Base-by-base conservation (phyloP, 2,113 vertebrate genomes). In the Ageneiosus marmoratus region DNA sequence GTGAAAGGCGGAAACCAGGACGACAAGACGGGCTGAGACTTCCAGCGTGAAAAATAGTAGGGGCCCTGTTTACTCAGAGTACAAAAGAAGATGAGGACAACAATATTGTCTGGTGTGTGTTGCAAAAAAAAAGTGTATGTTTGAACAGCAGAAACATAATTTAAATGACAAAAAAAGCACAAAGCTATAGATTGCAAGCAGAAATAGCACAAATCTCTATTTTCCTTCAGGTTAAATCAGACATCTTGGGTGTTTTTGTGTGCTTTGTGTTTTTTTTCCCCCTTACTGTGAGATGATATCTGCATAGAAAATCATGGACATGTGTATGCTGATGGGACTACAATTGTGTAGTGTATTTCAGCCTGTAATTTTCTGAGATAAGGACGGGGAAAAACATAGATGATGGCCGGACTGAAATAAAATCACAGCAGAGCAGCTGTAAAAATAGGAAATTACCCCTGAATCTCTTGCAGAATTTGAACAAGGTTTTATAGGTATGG, bases 11-110 rank as follows among this genome's bases (percentile, higher is more conserved):
- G 46, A 75, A 75, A 53, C 15, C 70, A 74, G 70, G 70, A n/a
- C 50, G 70, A n/a, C n/a, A n/a, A 29, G 20, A 16, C n/a, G 27
- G 8, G 73, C 73, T 75, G 73, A 75, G 48, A 75, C 18, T 75
- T 75, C 15, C 27, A 34, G 48, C 2, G 73, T 2, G 29, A 34
- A 12, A 34, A 32, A 12, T 51, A 51, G n/a, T 20, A 18, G 32
- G 73, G 73, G 27, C 4, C 48, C 15, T 22, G 73, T 53, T 75
- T 53, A 3, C 9, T 53, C 48, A 75, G 24, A 18, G 15, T 18
- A 18, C 1, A 72, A 15, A 16, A 50, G 3, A 74, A n/a, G 12
- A 72, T 41, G n/a, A 22, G 4, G 11, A 13, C 13, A 46, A 20
- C 5, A 41, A 13, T 34, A 12, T 22, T 70, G 41, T 72, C 67